These are phyloP conservation scores for Zaprionus camerounensis DNA, from an alignment of 1,140 invertebrate species.

Conservation along the genomic window DNA sequence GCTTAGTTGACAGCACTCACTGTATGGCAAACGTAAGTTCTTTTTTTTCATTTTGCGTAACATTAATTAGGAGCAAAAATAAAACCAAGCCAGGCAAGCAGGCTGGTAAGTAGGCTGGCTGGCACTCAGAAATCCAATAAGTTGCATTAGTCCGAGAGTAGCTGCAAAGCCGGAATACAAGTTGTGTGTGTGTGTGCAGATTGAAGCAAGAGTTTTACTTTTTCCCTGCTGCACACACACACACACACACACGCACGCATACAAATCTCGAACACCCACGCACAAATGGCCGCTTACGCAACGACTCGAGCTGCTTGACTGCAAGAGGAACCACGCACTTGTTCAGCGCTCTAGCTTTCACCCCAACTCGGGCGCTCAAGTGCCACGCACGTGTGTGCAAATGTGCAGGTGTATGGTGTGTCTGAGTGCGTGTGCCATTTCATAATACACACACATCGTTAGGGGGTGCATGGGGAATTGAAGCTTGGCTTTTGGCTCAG, in stretches of 20 bases:
- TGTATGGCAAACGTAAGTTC: neutral
- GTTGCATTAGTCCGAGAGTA: conserved; percentile 56
- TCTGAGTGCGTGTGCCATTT: conserved; percentile 54
- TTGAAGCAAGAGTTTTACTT: conserved; percentile 61
- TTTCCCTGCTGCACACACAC: conserved; percentile 24
- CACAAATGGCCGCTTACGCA: conserved; percentile 71
- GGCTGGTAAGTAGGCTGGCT: neutral
- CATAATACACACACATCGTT: conserved; percentile 41
- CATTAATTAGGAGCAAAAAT: conserved; percentile 73
- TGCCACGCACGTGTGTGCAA: conserved; percentile 70
- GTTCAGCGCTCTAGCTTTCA: conserved; percentile 31
- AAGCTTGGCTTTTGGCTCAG: conserved; percentile 20
- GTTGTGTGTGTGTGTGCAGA: neutral
- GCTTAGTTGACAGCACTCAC: neutral
- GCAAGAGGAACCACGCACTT: conserved; percentile 45
- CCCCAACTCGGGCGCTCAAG: conserved; percentile 54
- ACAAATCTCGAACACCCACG: conserved; percentile 64
- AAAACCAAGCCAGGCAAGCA: conserved; percentile 38
- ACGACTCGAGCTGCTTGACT: conserved; percentile 17
- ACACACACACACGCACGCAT: conserved; percentile 33
- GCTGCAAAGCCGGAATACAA: neutral
- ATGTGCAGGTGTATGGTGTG: conserved; percentile 41
- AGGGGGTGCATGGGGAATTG: conserved; percentile 22
- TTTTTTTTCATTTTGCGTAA: conserved; percentile 22
- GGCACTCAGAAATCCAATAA: conserved; percentile 73